Evolutionary conservation across 1,140 invertebrate genomes (phyloP), one percentile per base, ranked within the genome.

Genomic region (Leguminivora glycinivorella): DNA sequence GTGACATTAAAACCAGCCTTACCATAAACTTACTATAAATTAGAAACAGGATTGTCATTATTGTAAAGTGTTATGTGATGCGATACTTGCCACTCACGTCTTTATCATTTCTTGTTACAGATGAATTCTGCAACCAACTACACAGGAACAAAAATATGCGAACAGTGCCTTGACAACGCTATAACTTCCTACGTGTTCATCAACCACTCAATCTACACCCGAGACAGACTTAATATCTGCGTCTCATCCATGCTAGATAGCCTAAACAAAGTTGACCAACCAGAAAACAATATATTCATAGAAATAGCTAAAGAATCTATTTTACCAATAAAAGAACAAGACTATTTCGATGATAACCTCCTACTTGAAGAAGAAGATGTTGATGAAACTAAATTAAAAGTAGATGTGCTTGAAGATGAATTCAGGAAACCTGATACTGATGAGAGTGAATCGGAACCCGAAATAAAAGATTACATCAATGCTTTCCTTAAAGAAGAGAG

Each of bases 371-470:
- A 79, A n/a, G 72, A 78, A 31, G 70, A 82, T 17, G 68, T 74
- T 10, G 83, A 89, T 52, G 84, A 84, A 52, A 68, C 66, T 17
- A 76, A 86, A 71, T 31, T 80, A 0, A 78, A 82, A 72, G 70
- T 87, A n/a, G 84, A 89, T 31, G 77, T 90, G 26, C 69, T 91
- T 67, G 89, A 91, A 83, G 89, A 90, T 47, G 89, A 91, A 70
- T 91, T 88, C 69, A 85, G 89, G 75, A 58, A 87, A 77, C 74
- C 79, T 5, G 79, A 78, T 3, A 74, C 78, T 40, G 82, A 82
- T 60, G 77, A 81, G 68, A 76, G 70, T 60, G 73, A 69, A 38
- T 17, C 25, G 1, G 70, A 75, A 26, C 38, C 38, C 7, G 52
- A 67, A 25, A 17, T 66, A 34, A 63, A 63, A 29, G 12, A 63